Evolutionary conservation across 2,888 invertebrate species (phyloP).

Genomic region (Pandemis heparana): DNA sequence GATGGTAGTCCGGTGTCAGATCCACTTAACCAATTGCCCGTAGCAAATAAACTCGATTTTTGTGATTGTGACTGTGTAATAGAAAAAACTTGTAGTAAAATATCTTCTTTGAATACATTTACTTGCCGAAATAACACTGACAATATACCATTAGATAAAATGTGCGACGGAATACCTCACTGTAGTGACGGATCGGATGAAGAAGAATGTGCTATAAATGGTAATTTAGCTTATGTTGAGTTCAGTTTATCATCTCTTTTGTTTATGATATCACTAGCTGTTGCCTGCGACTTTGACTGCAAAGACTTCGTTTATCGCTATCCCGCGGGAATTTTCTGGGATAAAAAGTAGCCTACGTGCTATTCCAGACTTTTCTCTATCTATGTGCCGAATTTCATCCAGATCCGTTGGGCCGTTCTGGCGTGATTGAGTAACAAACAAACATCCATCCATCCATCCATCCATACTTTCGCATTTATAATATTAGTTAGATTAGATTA

Average conservation of each 20-base stretch:
- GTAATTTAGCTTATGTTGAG: slow-evolving; percentile 13
- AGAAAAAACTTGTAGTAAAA: slow-evolving; percentile 56
- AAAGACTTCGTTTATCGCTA: too few species aligned
- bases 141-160: slow-evolving; percentile 55
- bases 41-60: slow-evolving; percentile 4
- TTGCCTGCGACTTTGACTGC: too few species aligned
- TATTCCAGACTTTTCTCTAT: too few species aligned
- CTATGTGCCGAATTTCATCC: too few species aligned
- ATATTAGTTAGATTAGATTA: too few species aligned
- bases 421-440: too few species aligned
- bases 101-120: slow-evolving; percentile 59
- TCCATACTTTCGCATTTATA: too few species aligned
- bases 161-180: slow-evolving; percentile 66
- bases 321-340: too few species aligned
- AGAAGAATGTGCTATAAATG: slow-evolving; percentile 37
- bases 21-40: not conserved
- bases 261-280: not conserved
- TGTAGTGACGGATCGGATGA: slow-evolving; percentile 69
- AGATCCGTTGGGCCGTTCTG: too few species aligned
- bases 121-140: slow-evolving; percentile 53
- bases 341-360: too few species aligned
- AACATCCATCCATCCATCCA: too few species aligned
- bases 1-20: not conserved
- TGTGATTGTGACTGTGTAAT: slow-evolving; percentile 50
- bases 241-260: not conserved